Percentiles rank a stretch among this genome's conserved stretches.
Evolutionary conservation across 2,888 invertebrate genomes (phyloP).

Genomic region (Drosophila planitibia): DNA sequence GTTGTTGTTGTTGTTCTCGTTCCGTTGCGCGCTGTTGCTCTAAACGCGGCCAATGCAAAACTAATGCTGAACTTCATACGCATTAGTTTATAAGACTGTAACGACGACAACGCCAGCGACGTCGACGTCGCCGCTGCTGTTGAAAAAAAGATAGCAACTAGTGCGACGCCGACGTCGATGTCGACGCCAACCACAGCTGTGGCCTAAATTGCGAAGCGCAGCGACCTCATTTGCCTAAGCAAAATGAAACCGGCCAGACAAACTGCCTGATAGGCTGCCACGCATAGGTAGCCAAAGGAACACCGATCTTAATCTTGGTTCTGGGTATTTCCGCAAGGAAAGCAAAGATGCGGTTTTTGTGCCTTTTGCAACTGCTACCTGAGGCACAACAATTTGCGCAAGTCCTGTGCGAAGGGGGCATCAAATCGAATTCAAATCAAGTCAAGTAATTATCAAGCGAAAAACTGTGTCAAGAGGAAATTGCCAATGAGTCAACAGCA

Average conservation of each 20-base stretch:
- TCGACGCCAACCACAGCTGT: conserved; percentile 22
- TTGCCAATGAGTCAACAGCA: conserved; percentile 57
- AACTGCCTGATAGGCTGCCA: not conserved
- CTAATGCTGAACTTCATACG: conserved; percentile 78
- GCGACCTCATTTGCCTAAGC: conserved; percentile 44
- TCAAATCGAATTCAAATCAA: not conserved
- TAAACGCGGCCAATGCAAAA: conserved; percentile 80
- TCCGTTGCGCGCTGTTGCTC: conserved; percentile 56
- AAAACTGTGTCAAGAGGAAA: conserved; percentile 74
- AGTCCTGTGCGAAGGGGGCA: conserved; percentile 11
- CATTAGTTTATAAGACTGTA: conserved; percentile 78
- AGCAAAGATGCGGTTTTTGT: not conserved
- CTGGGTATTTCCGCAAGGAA: conserved; percentile 3
- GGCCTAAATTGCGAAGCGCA: conserved; percentile 40
- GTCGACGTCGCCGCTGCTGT: conserved; percentile 13
- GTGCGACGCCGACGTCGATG: conserved; percentile 8
- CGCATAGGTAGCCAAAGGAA: not conserved
- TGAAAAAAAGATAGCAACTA: conserved; percentile 22
- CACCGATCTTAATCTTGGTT: not conserved
- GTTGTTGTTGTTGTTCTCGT: not conserved
- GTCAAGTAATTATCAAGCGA: conserved; percentile 14
- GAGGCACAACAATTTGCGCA: conserved; percentile 27
- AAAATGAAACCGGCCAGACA: not conserved
- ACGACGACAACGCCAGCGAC: conserved; percentile 15
- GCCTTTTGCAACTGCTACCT: conserved; percentile 18